These are phyloP conservation scores for Drosophila parthenogenetica DNA, from an alignment of 2,888 invertebrate species.

Conservation along the genomic window DNA sequence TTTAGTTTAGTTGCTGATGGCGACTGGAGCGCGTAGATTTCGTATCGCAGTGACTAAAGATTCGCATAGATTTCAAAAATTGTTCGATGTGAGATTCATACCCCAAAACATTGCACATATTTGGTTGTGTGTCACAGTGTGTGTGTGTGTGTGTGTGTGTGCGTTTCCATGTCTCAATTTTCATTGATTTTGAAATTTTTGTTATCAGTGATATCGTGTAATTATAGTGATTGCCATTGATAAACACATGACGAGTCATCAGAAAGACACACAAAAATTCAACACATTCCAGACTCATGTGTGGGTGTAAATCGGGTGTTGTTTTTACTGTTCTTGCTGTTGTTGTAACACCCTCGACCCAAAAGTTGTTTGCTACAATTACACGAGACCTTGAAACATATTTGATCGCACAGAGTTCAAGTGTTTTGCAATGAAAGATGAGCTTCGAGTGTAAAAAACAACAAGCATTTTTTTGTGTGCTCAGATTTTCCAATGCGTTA, in stretches of 20 bases:
- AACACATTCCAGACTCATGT: not conserved
- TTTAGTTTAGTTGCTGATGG: constrained; percentile 77
- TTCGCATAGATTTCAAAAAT: constrained; percentile 26
- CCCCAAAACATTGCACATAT: not conserved
- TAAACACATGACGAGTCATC: constrained; percentile 17
- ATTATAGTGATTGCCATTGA: constrained; percentile 39
- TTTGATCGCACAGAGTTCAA: constrained; percentile 48
- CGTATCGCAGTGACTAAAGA: constrained; percentile 36
- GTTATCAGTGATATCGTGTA: constrained; percentile 32
- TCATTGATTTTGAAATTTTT: constrained; percentile 15
- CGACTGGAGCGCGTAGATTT: constrained; percentile 74
- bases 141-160: not conserved
- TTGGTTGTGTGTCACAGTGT: not conserved
- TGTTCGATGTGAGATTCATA: not conserved
- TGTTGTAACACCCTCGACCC: not conserved
- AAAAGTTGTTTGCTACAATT: constrained; percentile 14
- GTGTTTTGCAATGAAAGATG: constrained; percentile 42
- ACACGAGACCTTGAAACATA: constrained; percentile 40
- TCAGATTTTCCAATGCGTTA: constrained; percentile 18
- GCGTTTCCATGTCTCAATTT: constrained; percentile 10
- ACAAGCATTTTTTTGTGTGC: constrained; percentile 25
- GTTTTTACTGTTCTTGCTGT: not conserved
- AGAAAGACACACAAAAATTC: not conserved
- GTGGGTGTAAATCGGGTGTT: not conserved
- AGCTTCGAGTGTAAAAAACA: constrained; percentile 8